Conservation (phyloP, 2,888 invertebrate genomes). For the Lamellibrachia satsuma region DNA sequence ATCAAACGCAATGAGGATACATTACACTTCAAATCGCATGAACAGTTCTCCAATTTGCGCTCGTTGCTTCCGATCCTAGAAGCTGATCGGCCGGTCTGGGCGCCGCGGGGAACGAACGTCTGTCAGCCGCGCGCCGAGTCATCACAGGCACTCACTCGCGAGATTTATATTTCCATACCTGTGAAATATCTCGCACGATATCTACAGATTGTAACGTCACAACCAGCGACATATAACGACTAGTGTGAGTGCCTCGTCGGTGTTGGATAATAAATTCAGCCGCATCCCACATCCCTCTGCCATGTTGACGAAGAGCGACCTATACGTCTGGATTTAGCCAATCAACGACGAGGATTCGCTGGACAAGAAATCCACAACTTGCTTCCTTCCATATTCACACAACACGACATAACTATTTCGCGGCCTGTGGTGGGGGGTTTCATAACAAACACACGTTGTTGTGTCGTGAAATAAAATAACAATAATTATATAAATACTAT, state of each 20-base stretch:
- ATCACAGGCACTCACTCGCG: not conserved
- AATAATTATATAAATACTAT: not conserved
- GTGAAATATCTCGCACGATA: constrained; percentile 11
- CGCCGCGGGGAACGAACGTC: constrained; percentile 12
- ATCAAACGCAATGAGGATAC: not conserved
- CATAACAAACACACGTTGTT: not conserved
- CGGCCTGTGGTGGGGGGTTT: not conserved
- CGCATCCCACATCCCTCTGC: constrained; percentile 10
- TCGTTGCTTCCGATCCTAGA: not conserved
- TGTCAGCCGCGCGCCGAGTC: not conserved
- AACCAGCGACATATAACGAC: constrained; percentile 12
- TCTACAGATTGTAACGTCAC: constrained; percentile 3
- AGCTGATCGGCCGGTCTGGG: not conserved
- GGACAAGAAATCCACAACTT: constrained; percentile 10
- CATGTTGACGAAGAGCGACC: constrained; percentile 6
- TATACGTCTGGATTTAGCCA: constrained; percentile 4
- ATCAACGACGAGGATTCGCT: not conserved
- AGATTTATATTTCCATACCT: constrained; percentile 17
- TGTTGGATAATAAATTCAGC: constrained; percentile 17
- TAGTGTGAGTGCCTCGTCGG: constrained; percentile 10
- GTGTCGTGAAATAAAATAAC: not conserved
- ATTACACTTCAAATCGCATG: not conserved
- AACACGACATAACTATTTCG: constrained; percentile 7
- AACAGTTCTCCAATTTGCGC: not conserved
- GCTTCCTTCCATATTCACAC: constrained; percentile 12